phyloP scores from a whole-genome alignment of 2,888 invertebrate genomes.

The Ophion slaviceki region DNA sequence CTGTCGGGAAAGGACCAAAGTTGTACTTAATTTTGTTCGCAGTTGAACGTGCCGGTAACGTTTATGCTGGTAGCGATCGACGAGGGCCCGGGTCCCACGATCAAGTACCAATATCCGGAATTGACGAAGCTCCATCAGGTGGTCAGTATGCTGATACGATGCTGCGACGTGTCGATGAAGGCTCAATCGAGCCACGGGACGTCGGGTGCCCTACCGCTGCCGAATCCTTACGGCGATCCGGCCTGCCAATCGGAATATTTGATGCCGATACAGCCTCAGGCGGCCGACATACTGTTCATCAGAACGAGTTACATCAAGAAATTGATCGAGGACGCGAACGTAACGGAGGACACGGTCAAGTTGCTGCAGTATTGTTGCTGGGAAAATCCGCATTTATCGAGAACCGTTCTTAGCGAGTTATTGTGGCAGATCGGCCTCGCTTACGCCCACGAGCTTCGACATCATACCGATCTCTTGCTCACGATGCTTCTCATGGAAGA shows the following conservation, averaged over 20 bases:
- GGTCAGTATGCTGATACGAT: slow-evolving; percentile 94
- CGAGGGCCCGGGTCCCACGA: slow-evolving; percentile 95
- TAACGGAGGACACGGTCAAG: slow-evolving; percentile 95
- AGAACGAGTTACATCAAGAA: slow-evolving; percentile 96
- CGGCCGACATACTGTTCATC: slow-evolving; percentile 92
- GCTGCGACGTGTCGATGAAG: slow-evolving; percentile 92
- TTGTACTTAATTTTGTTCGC: slow-evolving; percentile 74
- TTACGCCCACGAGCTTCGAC: slow-evolving; percentile 96
- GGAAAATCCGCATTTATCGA: slow-evolving; percentile 98
- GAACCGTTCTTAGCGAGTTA: slow-evolving; percentile 94
- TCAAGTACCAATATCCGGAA: slow-evolving; percentile 98
- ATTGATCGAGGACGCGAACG: slow-evolving; percentile 96
- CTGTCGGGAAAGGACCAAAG: neutral
- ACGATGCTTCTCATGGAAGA: slow-evolving; percentile 96
- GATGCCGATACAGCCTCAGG: slow-evolving; percentile 89
- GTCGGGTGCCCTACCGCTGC: slow-evolving; percentile 86
- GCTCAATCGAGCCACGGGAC: slow-evolving; percentile 83
- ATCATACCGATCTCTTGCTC: slow-evolving; percentile 95
- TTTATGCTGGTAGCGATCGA: slow-evolving; percentile 96
- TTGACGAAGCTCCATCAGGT: slow-evolving; percentile 96
- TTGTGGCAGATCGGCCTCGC: slow-evolving; percentile 95
- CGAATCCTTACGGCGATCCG: slow-evolving; percentile 91
- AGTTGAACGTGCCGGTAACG: slow-evolving; percentile 95
- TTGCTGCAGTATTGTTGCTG: slow-evolving; percentile 97
- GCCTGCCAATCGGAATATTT: slow-evolving; percentile 85